Percentiles rank a stretch among this genome's conserved stretches.
Evolutionary conservation across 23 tunicate species (phyloP).

Genomic region (Oikopleura albicans): DNA sequence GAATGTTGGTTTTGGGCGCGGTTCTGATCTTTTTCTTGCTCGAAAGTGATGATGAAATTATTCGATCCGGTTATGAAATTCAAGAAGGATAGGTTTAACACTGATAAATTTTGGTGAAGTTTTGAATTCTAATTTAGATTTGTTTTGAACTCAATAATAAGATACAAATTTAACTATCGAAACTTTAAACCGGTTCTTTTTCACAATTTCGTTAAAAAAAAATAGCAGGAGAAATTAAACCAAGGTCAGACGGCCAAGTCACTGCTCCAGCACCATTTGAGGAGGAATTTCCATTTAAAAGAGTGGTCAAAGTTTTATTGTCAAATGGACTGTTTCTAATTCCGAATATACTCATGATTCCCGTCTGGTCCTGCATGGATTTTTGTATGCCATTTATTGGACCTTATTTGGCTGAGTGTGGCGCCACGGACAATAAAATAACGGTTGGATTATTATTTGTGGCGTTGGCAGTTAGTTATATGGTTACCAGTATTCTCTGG

Average conservation of each 20-base stretch:
- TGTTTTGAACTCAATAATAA: no score
- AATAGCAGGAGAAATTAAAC: no score
- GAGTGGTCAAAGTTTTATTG: not conserved
- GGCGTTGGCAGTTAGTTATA: slow-evolving; percentile 27
- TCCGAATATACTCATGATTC: slow-evolving; percentile 19
- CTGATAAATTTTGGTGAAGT: not conserved
- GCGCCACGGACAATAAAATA: slow-evolving; percentile 7
- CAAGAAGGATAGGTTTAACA: not conserved
- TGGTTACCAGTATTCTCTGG: slow-evolving; percentile 18
- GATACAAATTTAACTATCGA: no score
- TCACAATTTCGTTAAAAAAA: no score
- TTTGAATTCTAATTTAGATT: no score
- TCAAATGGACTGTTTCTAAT: slow-evolving; percentile 14
- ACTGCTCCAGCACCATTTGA: no score
- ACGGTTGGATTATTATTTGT: slow-evolving; percentile 31
- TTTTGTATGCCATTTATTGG: slow-evolving; percentile 30
- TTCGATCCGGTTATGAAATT: not conserved
- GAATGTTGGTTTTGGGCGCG: not conserved
- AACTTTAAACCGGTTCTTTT: no score
- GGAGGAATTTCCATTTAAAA: no score
- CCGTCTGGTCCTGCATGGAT: slow-evolving; percentile 41
- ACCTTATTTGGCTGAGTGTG: slow-evolving; percentile 21
- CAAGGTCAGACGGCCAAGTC: no score
- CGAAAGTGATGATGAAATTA: not conserved
- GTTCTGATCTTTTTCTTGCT: not conserved